phyloP scores from a whole-genome alignment of 2,888 invertebrate genomes.

The Deladenus siricidicola region DNA sequence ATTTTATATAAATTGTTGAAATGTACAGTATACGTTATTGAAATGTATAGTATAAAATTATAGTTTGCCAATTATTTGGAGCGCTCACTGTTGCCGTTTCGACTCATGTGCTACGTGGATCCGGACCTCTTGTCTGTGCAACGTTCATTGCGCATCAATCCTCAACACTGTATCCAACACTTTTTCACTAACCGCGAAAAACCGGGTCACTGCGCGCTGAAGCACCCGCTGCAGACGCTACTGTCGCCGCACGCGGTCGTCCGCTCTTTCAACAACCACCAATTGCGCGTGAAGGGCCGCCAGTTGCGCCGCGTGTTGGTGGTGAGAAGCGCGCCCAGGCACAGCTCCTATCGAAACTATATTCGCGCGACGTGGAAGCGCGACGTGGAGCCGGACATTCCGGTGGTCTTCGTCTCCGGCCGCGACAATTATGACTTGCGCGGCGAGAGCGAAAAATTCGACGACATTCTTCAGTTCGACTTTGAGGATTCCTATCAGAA shows the following conservation, averaged over 20 bases:
- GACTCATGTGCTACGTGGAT: conserved; percentile 49
- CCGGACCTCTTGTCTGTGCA: conserved; percentile 43
- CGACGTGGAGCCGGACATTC: conserved; percentile 24
- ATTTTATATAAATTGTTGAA: background rate
- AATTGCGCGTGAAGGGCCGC: too few species aligned
- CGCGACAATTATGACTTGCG: conserved; percentile 19
- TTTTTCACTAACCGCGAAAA: conserved; percentile 32
- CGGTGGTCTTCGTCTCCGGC: conserved; percentile 35
- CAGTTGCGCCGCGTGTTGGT: background rate
- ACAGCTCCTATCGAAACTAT: conserved; percentile 17
- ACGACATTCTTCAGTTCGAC: conserved; percentile 49
- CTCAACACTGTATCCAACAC: conserved; percentile 36
- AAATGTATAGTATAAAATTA: conserved; percentile 13
- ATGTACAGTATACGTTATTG: background rate
- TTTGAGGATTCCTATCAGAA: conserved; percentile 50
- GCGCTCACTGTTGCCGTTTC: conserved; percentile 45
- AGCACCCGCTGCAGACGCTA: background rate
- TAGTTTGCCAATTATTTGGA: conserved; percentile 51
- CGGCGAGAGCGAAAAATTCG: conserved; percentile 20
- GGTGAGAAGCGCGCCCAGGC: conserved; percentile 2
- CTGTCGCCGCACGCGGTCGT: background rate
- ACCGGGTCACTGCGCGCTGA: conserved; percentile 4
- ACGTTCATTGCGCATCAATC: conserved; percentile 36
- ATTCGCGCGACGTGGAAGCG: conserved; percentile 48
- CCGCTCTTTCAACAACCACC: background rate